Evolutionary conservation across 2,888 invertebrate genomes (phyloP), one percentile per base, ranked within the genome.

Genomic region (Conops quadrifasciatus): DNA sequence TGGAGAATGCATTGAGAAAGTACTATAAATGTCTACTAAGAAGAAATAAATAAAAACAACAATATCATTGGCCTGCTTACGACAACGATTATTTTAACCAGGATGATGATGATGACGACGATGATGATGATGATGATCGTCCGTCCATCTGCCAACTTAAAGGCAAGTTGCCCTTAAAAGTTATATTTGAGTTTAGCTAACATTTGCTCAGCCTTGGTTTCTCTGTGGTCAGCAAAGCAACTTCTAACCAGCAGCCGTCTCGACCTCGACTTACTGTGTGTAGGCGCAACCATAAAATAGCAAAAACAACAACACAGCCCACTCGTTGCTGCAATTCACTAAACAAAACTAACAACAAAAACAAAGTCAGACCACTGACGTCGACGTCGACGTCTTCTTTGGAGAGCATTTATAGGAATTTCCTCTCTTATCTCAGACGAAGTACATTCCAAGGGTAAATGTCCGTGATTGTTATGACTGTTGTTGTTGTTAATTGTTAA

Each of bases 151-250:
- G 13, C 16, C 11, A 28, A 59, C 59, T n/a, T 28, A 26, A 56
- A 49, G 49, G 13, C 49, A 13, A 49, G 4, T 65, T 51, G 28
- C 15, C 19, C 19, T 49, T 65, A 19, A 62, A 62, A n/a, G 62
- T 62, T 62, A 21, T 65, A 30, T 65, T 65, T 51, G 30, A 51
- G 65, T 65, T 65, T 28, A 26, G 49, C 28, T 19, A 49, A 43
- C 30, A 64, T 49, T 64, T 64, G 49, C 49, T 11, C 5, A n/a
- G 15, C n/a, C n/a, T 21, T 53, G 53, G 19, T 53, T 53, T 53
- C 19, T 53, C 45, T 5, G 19, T 53, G 21, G 53, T 53, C 53
- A 53, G 53, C 53, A 53, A 21, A 21, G 21, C 11, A 16, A 51
- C 24, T 53, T 53, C 21, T 1, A 4, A 2, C 53, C 53, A 53